phyloP scores from a whole-genome alignment of 2,797 vertebrate species.

The Dipus sagitta region DNA sequence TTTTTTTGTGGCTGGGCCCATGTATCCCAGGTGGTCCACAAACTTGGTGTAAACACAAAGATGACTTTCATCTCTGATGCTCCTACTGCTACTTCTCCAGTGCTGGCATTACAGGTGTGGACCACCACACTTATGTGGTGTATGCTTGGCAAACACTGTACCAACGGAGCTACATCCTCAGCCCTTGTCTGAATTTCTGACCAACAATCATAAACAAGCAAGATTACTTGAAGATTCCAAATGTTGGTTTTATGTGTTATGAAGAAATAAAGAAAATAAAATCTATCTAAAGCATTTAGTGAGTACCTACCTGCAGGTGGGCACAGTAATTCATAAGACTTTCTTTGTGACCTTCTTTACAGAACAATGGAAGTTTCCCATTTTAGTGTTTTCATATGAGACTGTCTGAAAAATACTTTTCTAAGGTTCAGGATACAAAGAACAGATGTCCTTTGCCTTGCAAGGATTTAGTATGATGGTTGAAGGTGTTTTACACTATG shows the following conservation, averaged over 20 bases:
- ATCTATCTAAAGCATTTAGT: background rate
- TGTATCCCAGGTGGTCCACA: background rate
- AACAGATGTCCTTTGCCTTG: background rate
- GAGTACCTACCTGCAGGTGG: background rate
- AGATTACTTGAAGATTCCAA: background rate
- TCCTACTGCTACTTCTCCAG: background rate
- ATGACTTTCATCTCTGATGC: background rate
- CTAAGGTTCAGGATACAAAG: slow-evolving; percentile 31
- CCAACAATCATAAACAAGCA: background rate
- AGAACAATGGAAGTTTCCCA: background rate
- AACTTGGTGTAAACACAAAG: background rate
- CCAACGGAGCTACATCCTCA: background rate
- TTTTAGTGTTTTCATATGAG: slow-evolving; percentile 40
- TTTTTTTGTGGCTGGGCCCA: background rate
- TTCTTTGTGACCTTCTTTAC: background rate
- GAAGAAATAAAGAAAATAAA: background rate
- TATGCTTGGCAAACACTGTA: background rate
- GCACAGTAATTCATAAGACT: background rate
- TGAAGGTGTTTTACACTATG: background rate
- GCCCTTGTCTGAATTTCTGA: background rate
- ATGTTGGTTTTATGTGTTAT: background rate
- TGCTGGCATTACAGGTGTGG: background rate
- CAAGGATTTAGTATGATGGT: background rate
- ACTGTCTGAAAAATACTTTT: slow-evolving; percentile 9
- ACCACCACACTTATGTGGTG: background rate